phyloP scores from a whole-genome alignment of 1,140 invertebrate genomes.

The Choristoneura fumiferana region DNA sequence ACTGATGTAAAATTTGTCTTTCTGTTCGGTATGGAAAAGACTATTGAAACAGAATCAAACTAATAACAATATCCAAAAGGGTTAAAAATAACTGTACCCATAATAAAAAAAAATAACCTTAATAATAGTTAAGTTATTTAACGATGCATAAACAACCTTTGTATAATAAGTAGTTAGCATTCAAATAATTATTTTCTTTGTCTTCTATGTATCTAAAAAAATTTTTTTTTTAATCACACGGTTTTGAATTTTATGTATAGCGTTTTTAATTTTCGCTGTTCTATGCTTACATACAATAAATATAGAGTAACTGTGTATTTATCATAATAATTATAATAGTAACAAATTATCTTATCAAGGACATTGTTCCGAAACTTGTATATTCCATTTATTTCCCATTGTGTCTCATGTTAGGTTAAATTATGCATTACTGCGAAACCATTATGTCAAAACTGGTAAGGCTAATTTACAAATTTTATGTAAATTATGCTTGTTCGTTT shows the following conservation, averaged over 20 bases:
- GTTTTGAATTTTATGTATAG: background rate
- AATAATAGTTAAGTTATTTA: conserved; percentile 51
- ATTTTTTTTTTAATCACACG: conserved; percentile 5
- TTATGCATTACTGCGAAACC: background rate
- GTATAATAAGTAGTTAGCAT: conserved; percentile 66
- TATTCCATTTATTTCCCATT: conserved; percentile 17
- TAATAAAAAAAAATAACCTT: conserved; percentile 10
- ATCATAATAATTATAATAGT: conserved; percentile 17
- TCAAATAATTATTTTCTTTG: conserved; percentile 31
- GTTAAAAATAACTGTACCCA: conserved; percentile 7
- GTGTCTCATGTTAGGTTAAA: conserved; percentile 3
- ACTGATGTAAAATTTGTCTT: too few species aligned
- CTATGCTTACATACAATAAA: conserved; percentile 14
- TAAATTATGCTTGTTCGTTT: too few species aligned
- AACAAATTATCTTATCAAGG: conserved; percentile 17
- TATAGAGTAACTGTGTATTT: conserved; percentile 9
- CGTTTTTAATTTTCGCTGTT: conserved; percentile 2
- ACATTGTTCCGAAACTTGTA: conserved; percentile 15
- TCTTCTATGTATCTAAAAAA: conserved; percentile 28
- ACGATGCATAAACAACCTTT: conserved; percentile 59
- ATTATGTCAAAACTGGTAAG: too few species aligned
- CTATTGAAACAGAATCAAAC: too few species aligned
- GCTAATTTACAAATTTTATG: too few species aligned
- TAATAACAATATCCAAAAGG: background rate
- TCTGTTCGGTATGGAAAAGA: too few species aligned